Base-by-base conservation (phyloP, 2,797 vertebrate genomes). In the Sebastes hopkinsi region DNA sequence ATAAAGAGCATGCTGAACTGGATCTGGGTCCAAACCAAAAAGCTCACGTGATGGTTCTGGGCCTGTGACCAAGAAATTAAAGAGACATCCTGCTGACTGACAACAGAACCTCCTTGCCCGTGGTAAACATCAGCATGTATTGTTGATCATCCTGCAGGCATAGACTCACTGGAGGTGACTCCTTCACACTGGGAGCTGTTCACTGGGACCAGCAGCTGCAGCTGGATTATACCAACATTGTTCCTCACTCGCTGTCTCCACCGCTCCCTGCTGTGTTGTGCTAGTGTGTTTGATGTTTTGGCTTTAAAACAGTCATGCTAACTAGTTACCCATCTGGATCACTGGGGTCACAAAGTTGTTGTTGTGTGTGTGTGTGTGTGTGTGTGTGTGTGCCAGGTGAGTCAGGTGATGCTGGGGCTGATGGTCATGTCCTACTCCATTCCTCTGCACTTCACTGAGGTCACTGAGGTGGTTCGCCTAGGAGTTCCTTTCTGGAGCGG, bases 401-500 rank as follows among this genome's bases (percentile, higher is more conserved):
- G 90, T 46, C 95, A 96, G 87, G 61, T 96, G 62, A 94, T 95
- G 91, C 56, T 96, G 76, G 95, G 95, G 5, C 50, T 96, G 38
- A 79, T 95, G 87, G 83, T 96, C 75, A 93, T 95, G 30, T 88
- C 83, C 34, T 95, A 96, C 85, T 94, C 95, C 25, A 81, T 95
- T 23, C 95, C 96, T 68, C 89, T 96, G 5, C 89, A 89, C 72
- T 69, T 75, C 34, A 64, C 75, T 7, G 75, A 93, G 8, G 1
- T 71, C 38, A 95, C 95, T 14, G 88, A 94, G 50, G 90, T 95
- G 14, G 32, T 96, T 16, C 50, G 0, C 10, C 61, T 93, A n/a
- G 94, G 94, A 1, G 94, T 96, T 22, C 94, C 95, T 1, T 96
- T 94, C 94, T 96, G 95, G 95, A 95, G 93, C 3, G 92, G 94